Evolutionary conservation across 2,888 invertebrate species (phyloP), one percentile per base, ranked within the genome.

Genomic region (Tillus elongatus): DNA sequence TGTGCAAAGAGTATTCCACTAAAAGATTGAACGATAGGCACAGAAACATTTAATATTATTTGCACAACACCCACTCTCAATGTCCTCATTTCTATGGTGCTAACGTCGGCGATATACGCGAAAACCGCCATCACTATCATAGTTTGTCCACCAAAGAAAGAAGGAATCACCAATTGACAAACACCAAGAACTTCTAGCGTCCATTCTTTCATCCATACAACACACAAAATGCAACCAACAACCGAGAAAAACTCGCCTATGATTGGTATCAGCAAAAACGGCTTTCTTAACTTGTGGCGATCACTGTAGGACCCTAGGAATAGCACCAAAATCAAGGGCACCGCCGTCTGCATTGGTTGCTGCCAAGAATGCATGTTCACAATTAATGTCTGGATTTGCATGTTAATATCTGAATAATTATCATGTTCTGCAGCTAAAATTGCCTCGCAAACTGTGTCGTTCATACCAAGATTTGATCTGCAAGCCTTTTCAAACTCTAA

Each of bases 1-100:
- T 41, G 10, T 0, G 41, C 41, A 37, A 60, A 63, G 6, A 63
- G 39, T 13, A 54, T 42, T 9, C 57, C 64, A 41, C 60, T 58
- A 10, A 63, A 49, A 4, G 54, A 46, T 35, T 58, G 58, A 3
- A 51, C 52, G 2, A 56, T 41, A 1, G 61, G 58, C 2, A 46
- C 41, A 27, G 50, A 52, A 19, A 56, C 42, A 27, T 56, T 60
- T 3, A 62, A 45, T 3, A 60, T 53, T 15, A 63, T 61, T 44
- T 64, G 63, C 9, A 76, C 68, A n/a, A 76, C 53, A 9, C 77
- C 79, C 30, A 78, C 67, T 50, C 78, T 64, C 32, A 78, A 67
- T 1, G 78, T 79, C 14, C 78, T 66, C 44, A 72, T 68, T 47
- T 76, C 73, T 13, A 71, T 38, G 1, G 73, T 66, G 27, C 77